Evolutionary conservation across 2,888 invertebrate species (phyloP).

Genomic region (Platycheirus albimanus): DNA sequence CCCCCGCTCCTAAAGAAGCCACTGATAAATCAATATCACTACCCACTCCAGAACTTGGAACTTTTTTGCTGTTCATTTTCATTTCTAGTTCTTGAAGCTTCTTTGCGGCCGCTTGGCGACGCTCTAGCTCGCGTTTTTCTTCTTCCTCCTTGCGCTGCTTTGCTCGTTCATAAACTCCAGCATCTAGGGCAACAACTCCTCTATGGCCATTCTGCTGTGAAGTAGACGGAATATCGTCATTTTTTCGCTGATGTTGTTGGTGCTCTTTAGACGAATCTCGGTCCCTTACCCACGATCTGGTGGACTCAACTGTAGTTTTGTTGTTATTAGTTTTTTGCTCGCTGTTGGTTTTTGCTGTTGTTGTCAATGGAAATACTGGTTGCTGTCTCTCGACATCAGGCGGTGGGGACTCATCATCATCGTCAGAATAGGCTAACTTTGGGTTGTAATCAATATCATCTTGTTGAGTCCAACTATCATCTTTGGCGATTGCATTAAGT

Average conservation of each 20-base stretch:
- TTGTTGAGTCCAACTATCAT: conserved; percentile 95
- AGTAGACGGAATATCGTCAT: conserved; percentile 74
- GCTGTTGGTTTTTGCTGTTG: conserved; percentile 75
- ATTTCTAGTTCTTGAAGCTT: conserved; percentile 88
- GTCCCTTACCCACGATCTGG: conserved; percentile 55
- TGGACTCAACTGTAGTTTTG: conserved; percentile 55
- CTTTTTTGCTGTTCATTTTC: conserved; percentile 85
- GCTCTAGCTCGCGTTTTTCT: conserved; percentile 89
- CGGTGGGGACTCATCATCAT: conserved; percentile 90
- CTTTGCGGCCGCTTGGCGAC: conserved; percentile 85
- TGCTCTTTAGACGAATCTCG: conserved; percentile 59
- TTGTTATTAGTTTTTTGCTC: conserved; percentile 63
- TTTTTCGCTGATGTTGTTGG: conserved; percentile 66
- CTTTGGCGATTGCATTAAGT: conserved; percentile 94
- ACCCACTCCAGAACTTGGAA: conserved; percentile 77
- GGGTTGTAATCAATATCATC: conserved; percentile 98
- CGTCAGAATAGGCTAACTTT: conserved; percentile 97
- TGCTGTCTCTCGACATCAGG: conserved; percentile 58
- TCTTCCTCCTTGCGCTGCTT: conserved; percentile 94
- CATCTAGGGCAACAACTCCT: conserved; percentile 86
- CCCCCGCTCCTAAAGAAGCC: conserved; percentile 45
- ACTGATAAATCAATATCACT: conserved; percentile 78
- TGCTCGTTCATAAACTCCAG: conserved; percentile 91
- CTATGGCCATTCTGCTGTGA: conserved; percentile 81
- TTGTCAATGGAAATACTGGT: conserved; percentile 64